A percentile compares a stretch with the other conserved stretches of the same genome.
phyloP scores from a whole-genome alignment of 2,888 invertebrate species.

The Herminia tarsipennalis region DNA sequence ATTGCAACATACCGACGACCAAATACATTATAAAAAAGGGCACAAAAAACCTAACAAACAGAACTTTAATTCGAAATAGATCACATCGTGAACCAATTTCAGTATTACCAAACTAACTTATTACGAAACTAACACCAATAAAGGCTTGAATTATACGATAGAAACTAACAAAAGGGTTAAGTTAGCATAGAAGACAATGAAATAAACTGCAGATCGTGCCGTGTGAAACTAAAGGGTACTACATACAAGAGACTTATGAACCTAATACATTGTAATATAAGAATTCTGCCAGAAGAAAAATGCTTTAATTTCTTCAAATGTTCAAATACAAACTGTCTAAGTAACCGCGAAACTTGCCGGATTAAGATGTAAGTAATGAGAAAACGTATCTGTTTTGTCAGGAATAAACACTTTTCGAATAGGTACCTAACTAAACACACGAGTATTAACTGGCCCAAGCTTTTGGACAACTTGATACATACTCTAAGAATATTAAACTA shows the following conservation, averaged over 20 bases:
- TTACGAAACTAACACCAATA: slow-evolving; percentile 34
- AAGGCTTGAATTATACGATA: slow-evolving; percentile 57
- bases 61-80: slow-evolving; percentile 3
- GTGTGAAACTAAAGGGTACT: slow-evolving; percentile 57
- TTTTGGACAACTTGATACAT: no score
- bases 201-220: slow-evolving; percentile 54
- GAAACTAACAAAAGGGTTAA: slow-evolving; percentile 51
- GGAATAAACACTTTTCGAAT: no score
- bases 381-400: no score
- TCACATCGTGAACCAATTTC: slow-evolving; percentile 29
- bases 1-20: neutral
- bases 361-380: no score
- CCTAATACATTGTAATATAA: neutral
- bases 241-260: slow-evolving; percentile 16
- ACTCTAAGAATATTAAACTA: no score
- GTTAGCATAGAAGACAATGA: slow-evolving; percentile 59
- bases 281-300: no score
- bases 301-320: no score
- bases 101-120: slow-evolving; percentile 25
- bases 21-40: neutral
- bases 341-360: no score
- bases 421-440: no score
- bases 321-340: no score
- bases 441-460: no score
- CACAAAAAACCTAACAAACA: slow-evolving; percentile 1